Conservation (phyloP, 2,113 vertebrate genomes). For the Pelvicachromis taeniatus region DNA sequence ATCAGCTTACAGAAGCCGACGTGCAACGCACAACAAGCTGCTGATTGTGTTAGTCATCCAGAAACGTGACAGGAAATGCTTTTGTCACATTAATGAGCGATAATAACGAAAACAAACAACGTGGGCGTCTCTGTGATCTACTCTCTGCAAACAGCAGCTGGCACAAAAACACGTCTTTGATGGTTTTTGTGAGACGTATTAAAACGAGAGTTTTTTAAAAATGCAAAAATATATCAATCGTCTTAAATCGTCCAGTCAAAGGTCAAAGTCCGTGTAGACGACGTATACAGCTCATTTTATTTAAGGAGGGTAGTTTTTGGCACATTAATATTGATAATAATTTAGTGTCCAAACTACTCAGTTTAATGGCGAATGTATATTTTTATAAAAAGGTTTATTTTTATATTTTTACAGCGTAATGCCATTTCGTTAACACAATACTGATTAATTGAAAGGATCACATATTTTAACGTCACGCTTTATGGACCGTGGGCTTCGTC, state of each 20-base stretch:
- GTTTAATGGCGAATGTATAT: neutral
- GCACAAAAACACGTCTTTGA: neutral
- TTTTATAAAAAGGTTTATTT: neutral
- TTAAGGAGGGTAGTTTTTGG: too few species aligned
- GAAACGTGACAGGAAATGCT: neutral
- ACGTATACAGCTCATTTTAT: neutral
- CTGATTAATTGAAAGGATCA: neutral
- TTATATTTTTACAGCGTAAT: neutral
- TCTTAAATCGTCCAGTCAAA: neutral
- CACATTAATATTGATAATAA: neutral
- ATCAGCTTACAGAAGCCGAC: neutral
- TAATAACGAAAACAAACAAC: neutral
- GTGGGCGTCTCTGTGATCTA: neutral
- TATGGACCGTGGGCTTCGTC: neutral
- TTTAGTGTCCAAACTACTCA: fast-evolving
- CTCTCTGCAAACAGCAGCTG: neutral
- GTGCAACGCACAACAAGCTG: neutral
- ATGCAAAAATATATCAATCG: neutral
- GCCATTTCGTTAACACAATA: neutral
- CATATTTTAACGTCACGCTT: neutral
- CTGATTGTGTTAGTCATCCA: neutral
- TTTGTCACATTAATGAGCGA: neutral
- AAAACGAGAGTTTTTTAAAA: neutral
- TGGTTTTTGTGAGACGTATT: neutral
- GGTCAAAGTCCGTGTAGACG: neutral